phyloP scores from a whole-genome alignment of 30 jellyfish, hydroid and myxozoan species.

The Hydractinia symbiolongicarpus region DNA sequence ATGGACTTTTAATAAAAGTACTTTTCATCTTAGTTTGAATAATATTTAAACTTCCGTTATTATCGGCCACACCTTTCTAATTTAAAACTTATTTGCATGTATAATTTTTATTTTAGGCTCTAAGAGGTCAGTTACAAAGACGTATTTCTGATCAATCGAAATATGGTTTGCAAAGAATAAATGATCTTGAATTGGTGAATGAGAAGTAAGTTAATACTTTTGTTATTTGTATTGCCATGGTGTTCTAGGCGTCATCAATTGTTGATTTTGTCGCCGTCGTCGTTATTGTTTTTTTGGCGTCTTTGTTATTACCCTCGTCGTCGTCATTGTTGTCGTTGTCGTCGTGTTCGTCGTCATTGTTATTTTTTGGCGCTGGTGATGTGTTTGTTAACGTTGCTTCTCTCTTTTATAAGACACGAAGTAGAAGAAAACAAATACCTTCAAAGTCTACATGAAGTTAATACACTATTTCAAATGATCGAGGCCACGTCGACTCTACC shows the following conservation, averaged over 20 bases:
- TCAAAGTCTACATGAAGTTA: constrained; percentile 19
- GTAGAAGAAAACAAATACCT: background rate
- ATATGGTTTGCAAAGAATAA: background rate
- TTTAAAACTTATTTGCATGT: too few species aligned
- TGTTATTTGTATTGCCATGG: background rate
- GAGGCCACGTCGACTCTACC: constrained; percentile 7
- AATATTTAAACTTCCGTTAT: too few species aligned
- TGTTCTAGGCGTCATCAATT: too few species aligned
- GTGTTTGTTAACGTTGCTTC: constrained; percentile 19
- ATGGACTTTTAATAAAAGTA: too few species aligned
- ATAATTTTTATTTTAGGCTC: constrained; percentile 30
- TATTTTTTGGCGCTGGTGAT: constrained; percentile 26
- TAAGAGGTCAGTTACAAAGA: constrained; percentile 48
- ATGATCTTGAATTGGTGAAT: constrained; percentile 27
- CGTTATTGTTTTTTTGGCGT: too few species aligned
- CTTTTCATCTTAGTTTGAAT: too few species aligned
- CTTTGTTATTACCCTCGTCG: too few species aligned
- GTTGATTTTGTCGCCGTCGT: too few species aligned
- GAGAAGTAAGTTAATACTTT: constrained; percentile 25
- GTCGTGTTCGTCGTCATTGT: constrained; percentile 7
- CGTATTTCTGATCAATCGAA: constrained; percentile 27
- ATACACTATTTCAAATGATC: constrained; percentile 13
- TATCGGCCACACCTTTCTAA: too few species aligned
- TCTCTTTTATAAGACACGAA: background rate
- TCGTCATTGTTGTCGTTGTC: too few species aligned